A percentile compares a stretch with the other conserved stretches of the same genome.
Conservation (phyloP, 2,888 invertebrate species). For the Stenchaetothrips biformis region DNA sequence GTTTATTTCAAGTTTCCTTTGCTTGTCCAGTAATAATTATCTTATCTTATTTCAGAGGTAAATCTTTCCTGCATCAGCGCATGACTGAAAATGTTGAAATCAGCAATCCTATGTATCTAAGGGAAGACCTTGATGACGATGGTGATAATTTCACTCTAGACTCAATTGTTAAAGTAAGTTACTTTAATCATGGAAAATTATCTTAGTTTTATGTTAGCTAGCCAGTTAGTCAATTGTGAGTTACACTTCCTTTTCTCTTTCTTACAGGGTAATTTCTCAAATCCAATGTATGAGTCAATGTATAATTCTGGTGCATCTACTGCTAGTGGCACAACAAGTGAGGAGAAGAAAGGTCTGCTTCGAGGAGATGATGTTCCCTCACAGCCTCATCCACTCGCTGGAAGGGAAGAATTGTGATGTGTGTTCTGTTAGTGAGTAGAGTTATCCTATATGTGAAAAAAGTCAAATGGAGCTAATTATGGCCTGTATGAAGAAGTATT, state of each 20-base stretch:
- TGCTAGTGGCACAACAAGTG: slow-evolving; percentile 47
- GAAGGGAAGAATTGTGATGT: slow-evolving; percentile 31
- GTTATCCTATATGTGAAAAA: no score
- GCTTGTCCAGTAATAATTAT: no score
- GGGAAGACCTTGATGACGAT: slow-evolving; percentile 64
- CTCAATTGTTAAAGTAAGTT: slow-evolving; percentile 41
- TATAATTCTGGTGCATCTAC: slow-evolving; percentile 50
- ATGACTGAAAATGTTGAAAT: slow-evolving; percentile 81
- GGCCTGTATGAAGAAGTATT: no score
- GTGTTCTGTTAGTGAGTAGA: neutral
- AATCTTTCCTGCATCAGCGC: slow-evolving; percentile 70
- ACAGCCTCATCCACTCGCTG: slow-evolving; percentile 33
- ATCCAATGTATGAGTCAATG: slow-evolving; percentile 82
- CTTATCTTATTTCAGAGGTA: slow-evolving; percentile 48
- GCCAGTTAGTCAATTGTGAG: slow-evolving; percentile 25
- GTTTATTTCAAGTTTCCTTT: neutral
- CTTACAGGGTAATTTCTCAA: slow-evolving; percentile 71
- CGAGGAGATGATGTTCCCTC: slow-evolving; percentile 37
- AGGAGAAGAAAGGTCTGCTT: slow-evolving; percentile 46
- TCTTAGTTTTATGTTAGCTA: slow-evolving; percentile 11
- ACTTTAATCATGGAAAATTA: slow-evolving; percentile 29
- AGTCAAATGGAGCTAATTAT: no score
- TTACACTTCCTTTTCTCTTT: slow-evolving; percentile 40
- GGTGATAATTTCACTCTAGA: slow-evolving; percentile 55
- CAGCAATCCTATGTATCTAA: slow-evolving; percentile 79